These are phyloP conservation scores for Sisor rabdophorus DNA, from an alignment of 2,113 vertebrate genomes.

Conservation along the genomic window DNA sequence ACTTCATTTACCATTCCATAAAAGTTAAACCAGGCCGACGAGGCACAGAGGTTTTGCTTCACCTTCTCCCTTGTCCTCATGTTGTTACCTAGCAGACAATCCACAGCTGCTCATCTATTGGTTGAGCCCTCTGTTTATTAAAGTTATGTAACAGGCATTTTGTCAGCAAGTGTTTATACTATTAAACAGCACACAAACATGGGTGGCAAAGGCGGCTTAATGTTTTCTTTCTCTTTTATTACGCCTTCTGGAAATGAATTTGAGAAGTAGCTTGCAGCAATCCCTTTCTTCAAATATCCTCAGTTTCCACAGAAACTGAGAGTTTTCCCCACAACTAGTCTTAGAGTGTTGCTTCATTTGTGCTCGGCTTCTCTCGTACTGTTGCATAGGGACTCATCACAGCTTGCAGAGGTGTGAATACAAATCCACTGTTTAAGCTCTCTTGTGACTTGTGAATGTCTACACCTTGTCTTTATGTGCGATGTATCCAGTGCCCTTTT, in stretches of 20 bases:
- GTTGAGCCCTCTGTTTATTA: constrained; percentile 52
- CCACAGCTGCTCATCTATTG: constrained; percentile 60
- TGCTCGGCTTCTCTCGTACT: not conserved
- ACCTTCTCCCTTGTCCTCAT: constrained; percentile 34
- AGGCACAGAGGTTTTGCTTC: not conserved
- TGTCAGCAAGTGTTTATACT: constrained; percentile 19
- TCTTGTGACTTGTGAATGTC: not conserved
- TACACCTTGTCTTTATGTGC: not conserved
- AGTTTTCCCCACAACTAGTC: constrained; percentile 17
- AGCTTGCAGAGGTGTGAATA: constrained; percentile 18
- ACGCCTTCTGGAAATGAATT: constrained; percentile 13
- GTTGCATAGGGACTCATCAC: constrained; percentile 19
- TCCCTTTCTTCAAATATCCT: constrained; percentile 39
- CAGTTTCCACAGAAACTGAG: constrained; percentile 41
- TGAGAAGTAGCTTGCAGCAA: constrained; percentile 28
- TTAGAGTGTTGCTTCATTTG: constrained; percentile 21
- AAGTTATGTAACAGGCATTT: constrained; percentile 58
- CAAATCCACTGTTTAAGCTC: constrained; percentile 23
- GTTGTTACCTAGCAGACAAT: constrained; percentile 69
- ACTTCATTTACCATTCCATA: constrained; percentile 4
- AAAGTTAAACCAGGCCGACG: not conserved
- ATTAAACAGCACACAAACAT: constrained; percentile 34
- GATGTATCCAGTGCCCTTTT: too few relatives aligned
- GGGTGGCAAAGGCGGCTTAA: not conserved
- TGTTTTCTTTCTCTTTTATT: constrained; percentile 23